These are phyloP conservation scores for Sinhomidia bicolor DNA, from an alignment of 2,888 invertebrate genomes.

Conservation along the genomic window DNA sequence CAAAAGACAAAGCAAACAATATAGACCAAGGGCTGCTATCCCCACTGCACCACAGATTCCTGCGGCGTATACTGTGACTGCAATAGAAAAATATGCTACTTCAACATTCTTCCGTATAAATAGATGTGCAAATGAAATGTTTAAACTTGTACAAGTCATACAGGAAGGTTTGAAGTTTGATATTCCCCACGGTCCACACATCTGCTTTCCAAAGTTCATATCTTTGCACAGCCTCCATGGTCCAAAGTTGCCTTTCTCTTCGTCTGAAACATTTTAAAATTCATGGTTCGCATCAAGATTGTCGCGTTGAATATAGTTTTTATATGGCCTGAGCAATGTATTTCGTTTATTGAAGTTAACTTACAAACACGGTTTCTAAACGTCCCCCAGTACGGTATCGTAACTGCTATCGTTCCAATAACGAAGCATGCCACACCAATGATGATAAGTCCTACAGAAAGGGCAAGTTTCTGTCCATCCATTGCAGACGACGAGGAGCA, in stretches of 20 bases:
- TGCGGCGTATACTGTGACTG: slow-evolving; percentile 91
- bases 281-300: background rate
- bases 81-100: slow-evolving; percentile 75
- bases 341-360: slow-evolving; percentile 81
- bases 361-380: slow-evolving; percentile 88
- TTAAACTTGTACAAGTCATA: too few species aligned
- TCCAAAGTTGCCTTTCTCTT: slow-evolving; percentile 92
- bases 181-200: slow-evolving; percentile 88
- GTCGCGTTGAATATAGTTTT: background rate
- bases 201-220: slow-evolving; percentile 90
- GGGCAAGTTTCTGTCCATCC: slow-evolving; percentile 79
- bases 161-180: slow-evolving; percentile 90
- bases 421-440: slow-evolving; percentile 91
- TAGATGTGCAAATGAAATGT: slow-evolving; percentile 12
- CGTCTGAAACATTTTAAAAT: slow-evolving; percentile 82
- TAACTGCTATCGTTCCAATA: slow-evolving; percentile 91
- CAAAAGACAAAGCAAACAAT: slow-evolving; percentile 90
- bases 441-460: slow-evolving; percentile 84
- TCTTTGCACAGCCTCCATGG: slow-evolving; percentile 94
- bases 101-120: too few species aligned
- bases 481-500: slow-evolving; percentile 76
- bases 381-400: slow-evolving; percentile 93
- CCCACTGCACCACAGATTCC: slow-evolving; percentile 91
- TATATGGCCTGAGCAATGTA: slow-evolving; percentile 4
- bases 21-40: slow-evolving; percentile 88